Evolutionary conservation across 2,113 vertebrate species (phyloP).

Genomic region (Coptodon bakossiorum): DNA sequence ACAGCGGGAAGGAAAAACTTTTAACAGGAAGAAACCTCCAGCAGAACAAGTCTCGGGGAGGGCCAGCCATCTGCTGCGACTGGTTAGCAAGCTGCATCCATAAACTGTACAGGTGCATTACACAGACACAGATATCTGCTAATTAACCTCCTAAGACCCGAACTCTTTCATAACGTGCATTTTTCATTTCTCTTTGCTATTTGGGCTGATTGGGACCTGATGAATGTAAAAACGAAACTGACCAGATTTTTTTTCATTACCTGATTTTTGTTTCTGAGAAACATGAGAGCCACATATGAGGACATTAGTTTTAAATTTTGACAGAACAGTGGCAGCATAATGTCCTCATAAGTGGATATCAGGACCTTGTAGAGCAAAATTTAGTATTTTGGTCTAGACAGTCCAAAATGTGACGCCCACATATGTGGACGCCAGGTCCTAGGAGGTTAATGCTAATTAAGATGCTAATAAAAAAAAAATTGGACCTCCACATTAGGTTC

Average conservation of each 20-base stretch:
- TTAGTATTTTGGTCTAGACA: neutral
- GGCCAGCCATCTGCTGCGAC: rapidly evolving
- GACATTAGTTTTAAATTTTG: neutral
- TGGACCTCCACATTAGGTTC: neutral
- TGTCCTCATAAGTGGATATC: neutral
- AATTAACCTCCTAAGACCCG: neutral
- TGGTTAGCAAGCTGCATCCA: neutral
- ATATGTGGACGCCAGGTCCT: neutral
- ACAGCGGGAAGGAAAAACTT: neutral
- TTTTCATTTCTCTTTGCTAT: neutral
- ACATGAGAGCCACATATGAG: rapidly evolving
- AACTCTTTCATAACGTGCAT: neutral
- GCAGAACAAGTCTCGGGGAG: neutral
- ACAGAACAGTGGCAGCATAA: rapidly evolving
- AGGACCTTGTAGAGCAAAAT: neutral
- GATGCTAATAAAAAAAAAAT: neutral
- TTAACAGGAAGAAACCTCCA: neutral
- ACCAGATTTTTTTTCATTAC: neutral
- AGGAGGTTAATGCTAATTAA: neutral
- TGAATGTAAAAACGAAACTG: neutral
- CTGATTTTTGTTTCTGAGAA: rapidly evolving
- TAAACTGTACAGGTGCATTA: neutral
- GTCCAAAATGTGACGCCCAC: neutral
- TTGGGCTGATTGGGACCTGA: neutral
- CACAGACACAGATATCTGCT: neutral